These are phyloP conservation scores for Idaea dimidiata DNA, from an alignment of 2,888 invertebrate species.

Conservation along the genomic window DNA sequence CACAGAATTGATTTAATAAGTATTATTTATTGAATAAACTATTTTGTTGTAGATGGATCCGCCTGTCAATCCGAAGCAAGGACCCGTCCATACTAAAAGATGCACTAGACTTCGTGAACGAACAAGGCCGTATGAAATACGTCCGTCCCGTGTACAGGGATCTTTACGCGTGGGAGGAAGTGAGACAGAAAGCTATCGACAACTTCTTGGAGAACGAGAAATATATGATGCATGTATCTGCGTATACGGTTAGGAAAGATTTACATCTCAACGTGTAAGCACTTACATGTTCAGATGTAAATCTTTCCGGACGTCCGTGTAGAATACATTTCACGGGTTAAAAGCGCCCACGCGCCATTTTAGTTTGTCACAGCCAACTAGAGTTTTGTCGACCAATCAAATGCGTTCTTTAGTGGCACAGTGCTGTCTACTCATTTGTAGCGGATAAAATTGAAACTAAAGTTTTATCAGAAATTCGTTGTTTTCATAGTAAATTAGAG, in stretches of 20 bases:
- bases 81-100: slow-evolving; percentile 84
- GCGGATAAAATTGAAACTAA: too few relatives aligned
- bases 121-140: slow-evolving; percentile 95
- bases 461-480: too few relatives aligned
- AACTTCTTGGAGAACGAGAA: slow-evolving; percentile 86
- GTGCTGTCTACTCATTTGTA: too few relatives aligned
- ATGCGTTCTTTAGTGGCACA: too few relatives aligned
- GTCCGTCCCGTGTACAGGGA: slow-evolving; percentile 93
- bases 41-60: slow-evolving; percentile 83
- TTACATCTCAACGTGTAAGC: slow-evolving; percentile 76
- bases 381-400: too few relatives aligned
- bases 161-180: slow-evolving; percentile 89
- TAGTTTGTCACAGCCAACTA: too few relatives aligned
- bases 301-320: too few relatives aligned
- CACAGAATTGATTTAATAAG: not conserved
- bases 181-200: slow-evolving; percentile 84
- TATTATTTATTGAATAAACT: not conserved
- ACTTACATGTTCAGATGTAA: too few relatives aligned
- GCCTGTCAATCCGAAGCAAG: slow-evolving; percentile 87
- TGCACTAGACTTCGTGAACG: slow-evolving; percentile 89
- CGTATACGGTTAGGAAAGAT: slow-evolving; percentile 87
- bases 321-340: too few relatives aligned
- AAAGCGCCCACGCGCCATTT: too few relatives aligned
- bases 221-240: slow-evolving; percentile 92
- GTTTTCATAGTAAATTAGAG: too few relatives aligned